Conservation (phyloP, 2,888 invertebrate genomes). For the Ophraella communa region DNA sequence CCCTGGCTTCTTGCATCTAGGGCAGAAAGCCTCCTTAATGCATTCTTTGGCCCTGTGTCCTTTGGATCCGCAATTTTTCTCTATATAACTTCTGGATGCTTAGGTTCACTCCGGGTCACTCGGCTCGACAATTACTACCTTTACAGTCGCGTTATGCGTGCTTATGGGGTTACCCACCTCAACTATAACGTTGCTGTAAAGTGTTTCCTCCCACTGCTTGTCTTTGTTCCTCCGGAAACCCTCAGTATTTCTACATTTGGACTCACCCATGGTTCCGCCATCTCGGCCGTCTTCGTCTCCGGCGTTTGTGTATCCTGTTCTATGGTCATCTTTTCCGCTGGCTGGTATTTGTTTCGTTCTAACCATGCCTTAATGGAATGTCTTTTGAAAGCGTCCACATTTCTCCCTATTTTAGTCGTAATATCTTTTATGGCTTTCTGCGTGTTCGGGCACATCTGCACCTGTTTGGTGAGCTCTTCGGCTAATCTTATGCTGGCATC, state of each 20-base stretch:
- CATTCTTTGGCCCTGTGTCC: too few relatives aligned
- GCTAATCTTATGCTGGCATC: background rate
- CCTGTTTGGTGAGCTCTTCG: background rate
- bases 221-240: background rate
- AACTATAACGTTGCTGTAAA: background rate
- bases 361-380: background rate
- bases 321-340: background rate
- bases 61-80: too few relatives aligned
- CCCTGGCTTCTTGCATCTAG: too few relatives aligned
- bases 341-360: background rate
- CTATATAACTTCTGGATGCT: background rate
- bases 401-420: background rate
- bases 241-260: background rate
- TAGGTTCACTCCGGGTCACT: too few relatives aligned
- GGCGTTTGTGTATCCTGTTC: background rate
- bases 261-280: background rate
- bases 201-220: background rate
- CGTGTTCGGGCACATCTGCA: background rate
- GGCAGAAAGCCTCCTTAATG: too few relatives aligned
- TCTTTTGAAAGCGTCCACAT: background rate
- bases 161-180: background rate
- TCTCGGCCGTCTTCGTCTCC: background rate
- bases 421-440: background rate
- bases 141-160: background rate
- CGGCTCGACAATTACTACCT: background rate